Percentiles rank a stretch among this genome's conserved stretches.
phyloP scores from a whole-genome alignment of 2,113 vertebrate genomes.

The Paramisgurnus dabryanus region DNA sequence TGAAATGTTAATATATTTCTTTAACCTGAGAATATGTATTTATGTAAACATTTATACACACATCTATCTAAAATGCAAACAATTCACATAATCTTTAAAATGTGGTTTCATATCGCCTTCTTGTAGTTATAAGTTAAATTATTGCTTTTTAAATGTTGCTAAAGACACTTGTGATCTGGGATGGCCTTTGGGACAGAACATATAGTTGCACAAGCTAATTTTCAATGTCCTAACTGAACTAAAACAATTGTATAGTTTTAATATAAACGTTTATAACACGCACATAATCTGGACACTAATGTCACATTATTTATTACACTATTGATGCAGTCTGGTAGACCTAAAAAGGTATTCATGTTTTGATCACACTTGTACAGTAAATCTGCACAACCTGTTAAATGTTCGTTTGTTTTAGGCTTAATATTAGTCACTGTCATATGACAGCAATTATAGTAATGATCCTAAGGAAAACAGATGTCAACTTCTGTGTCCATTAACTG shows the following conservation, averaged over 20 bases:
- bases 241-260: background rate
- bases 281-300: background rate
- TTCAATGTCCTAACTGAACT: background rate
- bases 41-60: conserved; percentile 70
- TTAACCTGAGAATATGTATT: conserved; percentile 77
- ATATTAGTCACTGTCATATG: too few species aligned
- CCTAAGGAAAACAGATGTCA: too few species aligned
- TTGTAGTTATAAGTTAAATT: background rate
- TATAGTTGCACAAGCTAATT: conserved; percentile 41
- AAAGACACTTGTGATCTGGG: conserved; percentile 52
- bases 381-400: background rate
- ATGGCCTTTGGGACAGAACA: background rate
- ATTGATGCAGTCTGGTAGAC: background rate
- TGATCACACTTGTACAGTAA: background rate
- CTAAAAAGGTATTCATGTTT: too few species aligned
- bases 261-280: too few species aligned
- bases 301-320: background rate
- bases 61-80: conserved; percentile 69
- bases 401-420: too few species aligned
- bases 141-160: conserved; percentile 39
- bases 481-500: too few species aligned
- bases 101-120: conserved; percentile 64
- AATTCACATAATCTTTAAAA: conserved; percentile 64
- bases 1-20: conserved; percentile 76
- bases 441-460: too few species aligned